A percentile compares a stretch with the other conserved stretches of the same genome.
Evolutionary conservation across 2,797 vertebrate species (phyloP).

Genomic region (Agapornis canus): DNA sequence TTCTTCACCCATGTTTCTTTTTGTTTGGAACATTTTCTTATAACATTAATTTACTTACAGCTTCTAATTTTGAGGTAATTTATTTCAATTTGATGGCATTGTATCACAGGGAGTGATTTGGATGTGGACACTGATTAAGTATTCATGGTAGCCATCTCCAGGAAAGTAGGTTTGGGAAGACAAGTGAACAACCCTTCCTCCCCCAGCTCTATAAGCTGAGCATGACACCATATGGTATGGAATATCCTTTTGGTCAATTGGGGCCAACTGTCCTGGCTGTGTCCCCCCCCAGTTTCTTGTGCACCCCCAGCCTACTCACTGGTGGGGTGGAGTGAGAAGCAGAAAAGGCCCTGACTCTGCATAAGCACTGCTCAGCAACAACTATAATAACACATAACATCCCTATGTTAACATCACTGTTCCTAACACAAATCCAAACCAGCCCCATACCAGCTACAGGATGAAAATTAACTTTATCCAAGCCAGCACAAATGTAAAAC

Average conservation of each 20-base stretch:
- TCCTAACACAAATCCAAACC: neutral
- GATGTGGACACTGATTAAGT: accelerated
- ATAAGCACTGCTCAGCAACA: neutral
- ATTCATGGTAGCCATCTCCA: too few species aligned
- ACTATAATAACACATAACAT: neutral
- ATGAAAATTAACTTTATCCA: neutral
- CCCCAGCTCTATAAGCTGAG: neutral
- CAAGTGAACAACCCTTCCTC: neutral
- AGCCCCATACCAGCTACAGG: neutral
- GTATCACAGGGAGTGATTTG: neutral
- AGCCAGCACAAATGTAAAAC: neutral
- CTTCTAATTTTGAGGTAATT: neutral
- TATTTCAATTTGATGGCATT: neutral
- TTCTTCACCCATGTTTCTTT: neutral
- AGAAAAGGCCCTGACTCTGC: accelerated
- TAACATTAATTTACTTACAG: neutral
- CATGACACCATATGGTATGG: too few species aligned
- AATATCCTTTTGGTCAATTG: too few species aligned
- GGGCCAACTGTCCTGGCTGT: neutral
- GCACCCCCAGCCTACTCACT: neutral
- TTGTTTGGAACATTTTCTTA: neutral
- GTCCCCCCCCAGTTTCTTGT: accelerated
- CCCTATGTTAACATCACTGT: neutral
- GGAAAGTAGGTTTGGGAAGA: neutral
- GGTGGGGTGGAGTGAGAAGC: neutral